Evolutionary conservation across 2,113 vertebrate species (phyloP).

Genomic region (Petaurus breviceps): DNA sequence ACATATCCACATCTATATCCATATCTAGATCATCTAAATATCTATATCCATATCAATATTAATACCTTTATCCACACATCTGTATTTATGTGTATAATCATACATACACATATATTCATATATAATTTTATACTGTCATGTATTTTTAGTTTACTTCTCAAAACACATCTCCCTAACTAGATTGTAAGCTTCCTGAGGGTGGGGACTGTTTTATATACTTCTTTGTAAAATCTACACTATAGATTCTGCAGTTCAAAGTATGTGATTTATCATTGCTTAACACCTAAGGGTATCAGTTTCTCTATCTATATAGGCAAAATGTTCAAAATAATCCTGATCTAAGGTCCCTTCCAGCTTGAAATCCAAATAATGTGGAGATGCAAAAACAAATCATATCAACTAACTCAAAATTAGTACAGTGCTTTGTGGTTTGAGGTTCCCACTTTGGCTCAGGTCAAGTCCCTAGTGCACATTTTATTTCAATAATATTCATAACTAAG

Average conservation of each 20-base stretch:
- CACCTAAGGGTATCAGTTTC: not conserved
- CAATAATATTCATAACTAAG: not conserved
- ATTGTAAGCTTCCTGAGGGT: not conserved
- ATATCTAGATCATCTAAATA: not conserved
- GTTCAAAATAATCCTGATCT: not conserved
- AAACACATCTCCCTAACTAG: not conserved
- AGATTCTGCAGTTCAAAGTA: not conserved
- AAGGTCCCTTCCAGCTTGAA: not conserved
- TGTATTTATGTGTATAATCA: not conserved
- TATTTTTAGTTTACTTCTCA: not conserved
- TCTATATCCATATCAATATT: not conserved
- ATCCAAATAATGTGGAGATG: not conserved
- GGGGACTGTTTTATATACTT: not conserved
- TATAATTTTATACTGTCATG: not conserved
- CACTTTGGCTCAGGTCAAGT: not conserved
- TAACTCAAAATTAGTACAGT: not conserved
- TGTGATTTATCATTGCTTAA: not conserved
- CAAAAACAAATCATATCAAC: not conserved
- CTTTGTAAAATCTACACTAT: not conserved
- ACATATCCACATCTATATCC: not conserved
- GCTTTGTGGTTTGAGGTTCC: not conserved
- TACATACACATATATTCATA: not conserved
- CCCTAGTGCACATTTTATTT: not conserved
- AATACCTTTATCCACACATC: not conserved
- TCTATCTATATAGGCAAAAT: not conserved